phyloP scores from a whole-genome alignment of 2,888 invertebrate species.

The Nowickia ferox region DNA sequence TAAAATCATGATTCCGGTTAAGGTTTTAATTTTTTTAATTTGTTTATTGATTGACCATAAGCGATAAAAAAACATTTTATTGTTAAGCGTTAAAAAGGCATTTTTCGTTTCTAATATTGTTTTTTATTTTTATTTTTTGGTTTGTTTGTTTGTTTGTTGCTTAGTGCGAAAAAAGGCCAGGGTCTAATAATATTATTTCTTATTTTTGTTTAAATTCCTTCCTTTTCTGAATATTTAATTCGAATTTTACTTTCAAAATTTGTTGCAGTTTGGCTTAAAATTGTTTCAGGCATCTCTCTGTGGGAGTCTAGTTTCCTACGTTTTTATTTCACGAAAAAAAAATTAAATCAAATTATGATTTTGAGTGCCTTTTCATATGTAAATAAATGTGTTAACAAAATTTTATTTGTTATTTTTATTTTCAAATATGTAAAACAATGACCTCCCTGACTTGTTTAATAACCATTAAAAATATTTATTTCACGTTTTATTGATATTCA shows the following conservation, averaged over 20 bases:
- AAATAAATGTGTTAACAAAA: neutral
- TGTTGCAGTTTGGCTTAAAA: neutral
- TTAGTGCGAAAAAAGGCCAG: slow-evolving; percentile 61
- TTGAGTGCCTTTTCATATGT: neutral
- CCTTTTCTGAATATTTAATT: slow-evolving; percentile 24
- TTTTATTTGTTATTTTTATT: neutral
- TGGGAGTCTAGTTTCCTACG: slow-evolving; percentile 4
- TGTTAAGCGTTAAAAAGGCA: slow-evolving; percentile 29
- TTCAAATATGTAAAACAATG: neutral
- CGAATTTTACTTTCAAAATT: slow-evolving; percentile 49
- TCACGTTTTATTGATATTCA: neutral
- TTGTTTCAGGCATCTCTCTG: neutral
- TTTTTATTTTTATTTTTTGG: neutral
- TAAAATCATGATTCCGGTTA: slow-evolving; percentile 55
- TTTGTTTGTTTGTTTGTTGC: neutral
- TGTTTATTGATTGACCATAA: neutral
- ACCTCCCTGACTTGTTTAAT: neutral
- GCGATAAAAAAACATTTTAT: slow-evolving; percentile 35
- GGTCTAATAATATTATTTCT: slow-evolving; percentile 48
- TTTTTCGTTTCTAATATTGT: slow-evolving; percentile 28
- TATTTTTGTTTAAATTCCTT: slow-evolving; percentile 24
- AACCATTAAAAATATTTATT: neutral
- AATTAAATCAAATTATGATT: neutral
- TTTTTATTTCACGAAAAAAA: neutral
- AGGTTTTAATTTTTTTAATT: slow-evolving; percentile 28